Percentiles rank a stretch among this genome's conserved stretches.
phyloP scores from a whole-genome alignment of 1,140 invertebrate species.

The Tetragonula clypearis region DNA sequence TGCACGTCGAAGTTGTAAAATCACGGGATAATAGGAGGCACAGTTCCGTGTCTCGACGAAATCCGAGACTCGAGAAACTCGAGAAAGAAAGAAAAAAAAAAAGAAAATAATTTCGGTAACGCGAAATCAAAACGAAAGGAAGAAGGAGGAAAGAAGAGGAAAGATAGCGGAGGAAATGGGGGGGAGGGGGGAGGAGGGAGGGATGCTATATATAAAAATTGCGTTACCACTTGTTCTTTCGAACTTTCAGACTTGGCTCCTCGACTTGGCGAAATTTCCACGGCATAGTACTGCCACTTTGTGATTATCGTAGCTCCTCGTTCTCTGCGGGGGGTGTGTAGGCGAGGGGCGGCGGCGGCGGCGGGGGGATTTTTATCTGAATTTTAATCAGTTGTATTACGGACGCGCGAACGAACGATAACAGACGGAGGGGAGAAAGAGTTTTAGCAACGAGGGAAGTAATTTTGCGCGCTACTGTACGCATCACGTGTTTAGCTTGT shows the following conservation, averaged over 20 bases:
- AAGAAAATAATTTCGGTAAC: too few species aligned
- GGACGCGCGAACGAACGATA: constrained; percentile 2
- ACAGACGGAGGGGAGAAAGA: constrained; percentile 21
- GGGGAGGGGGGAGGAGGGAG: too few species aligned
- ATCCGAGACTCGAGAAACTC: too few species aligned
- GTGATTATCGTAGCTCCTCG: too few species aligned
- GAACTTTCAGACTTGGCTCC: not conserved
- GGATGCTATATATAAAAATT: not conserved
- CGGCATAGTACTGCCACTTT: not conserved
- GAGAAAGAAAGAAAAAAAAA: too few species aligned
- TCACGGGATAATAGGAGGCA: too few species aligned
- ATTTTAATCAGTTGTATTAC: constrained; percentile 34
- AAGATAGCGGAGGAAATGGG: not conserved
- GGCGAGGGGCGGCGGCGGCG: not conserved
- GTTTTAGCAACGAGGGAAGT: constrained; percentile 12
- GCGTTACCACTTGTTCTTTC: not conserved
- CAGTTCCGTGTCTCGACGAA: too few species aligned
- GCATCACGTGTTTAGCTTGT: constrained; percentile 55
- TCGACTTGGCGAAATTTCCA: not conserved
- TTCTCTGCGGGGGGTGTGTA: too few species aligned
- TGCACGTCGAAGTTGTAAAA: too few species aligned
- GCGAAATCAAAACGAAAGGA: too few species aligned
- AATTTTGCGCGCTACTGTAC: constrained; percentile 61
- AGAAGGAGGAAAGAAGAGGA: not conserved
- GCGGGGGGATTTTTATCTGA: not conserved